Base-by-base conservation (phyloP, 2,113 vertebrate species). In the Syrrhaptes paradoxus region DNA sequence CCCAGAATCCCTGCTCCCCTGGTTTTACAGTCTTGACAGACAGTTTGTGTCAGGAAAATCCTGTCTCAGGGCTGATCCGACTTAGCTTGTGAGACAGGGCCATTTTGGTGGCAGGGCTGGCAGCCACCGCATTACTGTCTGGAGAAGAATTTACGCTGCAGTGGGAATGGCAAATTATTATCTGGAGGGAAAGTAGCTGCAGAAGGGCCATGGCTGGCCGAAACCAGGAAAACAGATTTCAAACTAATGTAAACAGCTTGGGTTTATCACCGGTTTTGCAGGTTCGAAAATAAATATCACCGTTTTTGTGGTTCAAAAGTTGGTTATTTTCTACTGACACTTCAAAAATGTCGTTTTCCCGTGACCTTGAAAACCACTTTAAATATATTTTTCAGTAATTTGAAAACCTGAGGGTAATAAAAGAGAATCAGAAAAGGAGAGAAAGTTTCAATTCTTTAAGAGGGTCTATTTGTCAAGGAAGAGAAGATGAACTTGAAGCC, bases 201-300 rank as follows among this genome's bases (percentile, higher is more conserved):
- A 94, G 90, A 86, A 89, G 80, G 73, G 94, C 90, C 83, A 54
- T 48, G 88, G 85, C 88, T 89, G 90, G 85, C 83, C 62, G 31
- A 94, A 97, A 90, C 90, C 89, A 93, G 95, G 95, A 96, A 96
- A 97, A 96, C 86, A 95, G 95, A 95, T 96, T 97, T 96, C 94
- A 76, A 96, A 95, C 94, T 90, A 96, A 93, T 97, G 95, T 92
- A 95, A 97, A 95, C 94, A 96, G 96, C 94, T 96, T 97, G 96
- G 76, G 81, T 96, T 97, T 97, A 97, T 97, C 96, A 93, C 95
- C 7, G 21, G 91, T 91, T 94, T 93, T 38, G 1, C 96, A 97
- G 96, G 96, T 96, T 96, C 84, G 83, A 85, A 96, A 97, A 97
- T 96, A 96, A 97, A 95, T 96, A 97, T 93, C 96, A 72, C 70